A percentile compares a stretch with the other conserved stretches of the same genome.
Evolutionary conservation across 2,113 vertebrate species (phyloP).

Genomic region (Antechinus stuartii): DNA sequence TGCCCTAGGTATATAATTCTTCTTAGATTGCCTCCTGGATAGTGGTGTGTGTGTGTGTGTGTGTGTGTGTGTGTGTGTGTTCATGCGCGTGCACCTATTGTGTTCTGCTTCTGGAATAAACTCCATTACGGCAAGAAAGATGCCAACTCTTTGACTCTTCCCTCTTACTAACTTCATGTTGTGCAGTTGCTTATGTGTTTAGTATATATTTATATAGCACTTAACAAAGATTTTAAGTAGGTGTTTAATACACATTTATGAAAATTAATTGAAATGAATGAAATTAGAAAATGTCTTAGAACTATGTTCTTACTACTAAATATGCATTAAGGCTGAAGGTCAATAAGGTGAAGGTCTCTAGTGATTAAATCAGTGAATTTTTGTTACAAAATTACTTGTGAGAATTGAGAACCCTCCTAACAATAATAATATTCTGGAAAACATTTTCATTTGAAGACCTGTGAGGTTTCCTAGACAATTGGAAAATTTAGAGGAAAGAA

Average conservation of each 20-base stretch:
- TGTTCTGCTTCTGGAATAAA: not conserved
- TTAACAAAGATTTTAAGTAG: not conserved
- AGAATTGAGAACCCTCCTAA: constrained; percentile 2
- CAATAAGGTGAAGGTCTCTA: not conserved
- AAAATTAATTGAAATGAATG: not conserved
- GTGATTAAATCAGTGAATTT: not conserved
- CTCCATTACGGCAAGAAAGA: not conserved
- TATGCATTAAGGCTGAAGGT: not conserved
- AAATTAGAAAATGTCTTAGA: not conserved
- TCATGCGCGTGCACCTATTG: no score
- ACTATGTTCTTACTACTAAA: not conserved
- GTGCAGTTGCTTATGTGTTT: not conserved
- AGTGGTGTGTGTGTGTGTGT: not conserved
- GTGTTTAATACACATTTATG: not conserved
- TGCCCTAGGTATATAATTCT: not conserved
- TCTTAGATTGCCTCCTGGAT: not conserved
- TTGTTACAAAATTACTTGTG: not conserved
- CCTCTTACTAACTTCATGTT: not conserved
- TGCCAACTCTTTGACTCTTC: not conserved
- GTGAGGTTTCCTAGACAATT: not conserved
- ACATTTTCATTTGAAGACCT: not conserved
- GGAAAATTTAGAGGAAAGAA: not conserved
- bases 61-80: no score
- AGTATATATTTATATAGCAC: not conserved
- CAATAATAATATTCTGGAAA: not conserved